phyloP scores from a whole-genome alignment of 2,113 vertebrate species.

The Camelus bactrianus region DNA sequence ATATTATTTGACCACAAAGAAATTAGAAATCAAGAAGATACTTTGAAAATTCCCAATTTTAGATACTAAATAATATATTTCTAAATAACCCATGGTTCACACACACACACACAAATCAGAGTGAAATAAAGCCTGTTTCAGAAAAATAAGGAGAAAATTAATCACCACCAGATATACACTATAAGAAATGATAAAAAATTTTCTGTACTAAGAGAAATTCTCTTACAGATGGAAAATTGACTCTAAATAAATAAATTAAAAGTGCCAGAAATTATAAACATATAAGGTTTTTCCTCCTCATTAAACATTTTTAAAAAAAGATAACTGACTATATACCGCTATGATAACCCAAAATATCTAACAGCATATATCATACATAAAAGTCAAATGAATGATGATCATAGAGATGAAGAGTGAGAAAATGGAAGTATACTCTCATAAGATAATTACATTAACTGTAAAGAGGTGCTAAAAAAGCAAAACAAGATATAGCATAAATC shows the following conservation, averaged over 20 bases:
- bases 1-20: background rate
- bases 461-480: background rate
- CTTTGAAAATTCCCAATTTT: background rate
- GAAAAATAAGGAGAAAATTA: background rate
- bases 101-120: background rate
- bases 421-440: background rate
- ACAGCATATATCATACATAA: background rate
- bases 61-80: background rate
- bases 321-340: background rate
- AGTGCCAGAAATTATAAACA: background rate
- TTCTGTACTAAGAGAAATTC: background rate
- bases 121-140: background rate
- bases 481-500: background rate
- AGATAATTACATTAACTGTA: background rate
- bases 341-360: background rate
- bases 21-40: background rate
- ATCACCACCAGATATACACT: background rate
- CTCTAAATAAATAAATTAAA: background rate
- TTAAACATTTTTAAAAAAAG: background rate
- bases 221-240: background rate
- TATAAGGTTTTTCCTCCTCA: background rate
- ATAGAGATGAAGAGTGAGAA: background rate
- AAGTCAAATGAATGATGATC: background rate
- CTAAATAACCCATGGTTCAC: background rate
- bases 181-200: background rate